phyloP scores from a whole-genome alignment of 2,888 invertebrate species.

The Agrochola litura region DNA sequence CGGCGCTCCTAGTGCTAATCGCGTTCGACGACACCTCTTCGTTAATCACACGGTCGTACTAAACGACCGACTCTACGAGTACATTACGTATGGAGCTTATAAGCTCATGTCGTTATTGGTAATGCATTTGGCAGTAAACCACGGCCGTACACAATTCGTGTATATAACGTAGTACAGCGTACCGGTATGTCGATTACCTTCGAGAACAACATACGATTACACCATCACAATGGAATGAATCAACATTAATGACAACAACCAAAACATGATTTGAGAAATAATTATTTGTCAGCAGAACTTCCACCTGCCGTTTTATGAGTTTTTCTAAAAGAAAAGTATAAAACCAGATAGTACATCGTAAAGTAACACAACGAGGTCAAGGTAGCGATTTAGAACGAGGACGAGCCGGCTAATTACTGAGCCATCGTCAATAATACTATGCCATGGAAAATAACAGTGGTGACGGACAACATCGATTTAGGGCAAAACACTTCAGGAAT shows the following conservation, averaged over 20 bases:
- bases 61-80: slow-evolving; percentile 61
- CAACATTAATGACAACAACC: slow-evolving; percentile 22
- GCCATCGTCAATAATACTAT: slow-evolving; percentile 77
- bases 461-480: slow-evolving; percentile 69
- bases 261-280: slow-evolving; percentile 36
- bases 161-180: slow-evolving; percentile 52
- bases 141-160: slow-evolving; percentile 66
- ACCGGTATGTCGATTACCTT: slow-evolving; percentile 69
- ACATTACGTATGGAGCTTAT: slow-evolving; percentile 70
- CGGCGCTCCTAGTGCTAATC: slow-evolving; percentile 73
- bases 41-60: slow-evolving; percentile 77
- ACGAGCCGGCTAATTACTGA: slow-evolving; percentile 85
- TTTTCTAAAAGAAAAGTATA: slow-evolving; percentile 81
- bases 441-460: slow-evolving; percentile 73
- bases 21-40: slow-evolving; percentile 78
- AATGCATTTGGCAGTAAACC: slow-evolving; percentile 79
- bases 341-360: slow-evolving; percentile 83
- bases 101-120: slow-evolving; percentile 79
- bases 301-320: slow-evolving; percentile 79
- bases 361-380: slow-evolving; percentile 86
- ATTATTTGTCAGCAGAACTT: slow-evolving; percentile 64
- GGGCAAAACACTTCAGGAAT: slow-evolving; percentile 43
- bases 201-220: slow-evolving; percentile 61
- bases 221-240: slow-evolving; percentile 51
- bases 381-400: slow-evolving; percentile 86